Conservation (phyloP, 2,888 invertebrate species). For the Nezara viridula region DNA sequence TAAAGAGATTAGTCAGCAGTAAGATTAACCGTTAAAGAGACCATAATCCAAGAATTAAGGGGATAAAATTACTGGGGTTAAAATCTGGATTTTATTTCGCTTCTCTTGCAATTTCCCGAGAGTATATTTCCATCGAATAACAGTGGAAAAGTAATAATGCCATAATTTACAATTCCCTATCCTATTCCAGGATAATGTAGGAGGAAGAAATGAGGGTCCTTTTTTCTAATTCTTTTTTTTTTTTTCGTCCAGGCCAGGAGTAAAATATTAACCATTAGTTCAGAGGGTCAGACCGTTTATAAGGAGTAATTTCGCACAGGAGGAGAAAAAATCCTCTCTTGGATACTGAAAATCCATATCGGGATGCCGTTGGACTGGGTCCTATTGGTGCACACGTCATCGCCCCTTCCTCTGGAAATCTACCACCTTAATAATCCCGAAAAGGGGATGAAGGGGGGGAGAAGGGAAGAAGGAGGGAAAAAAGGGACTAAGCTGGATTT, state of each 20-base stretch:
- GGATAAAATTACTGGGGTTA: background rate
- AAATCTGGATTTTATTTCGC: slow-evolving; percentile 19
- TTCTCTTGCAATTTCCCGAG: background rate
- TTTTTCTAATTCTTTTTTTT: background rate
- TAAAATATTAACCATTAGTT: slow-evolving; percentile 44
- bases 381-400: slow-evolving; percentile 38
- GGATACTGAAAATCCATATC: slow-evolving; percentile 3
- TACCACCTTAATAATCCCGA: slow-evolving; percentile 24
- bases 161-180: slow-evolving; percentile 16
- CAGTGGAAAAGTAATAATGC: slow-evolving; percentile 38
- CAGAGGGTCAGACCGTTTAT: slow-evolving; percentile 31
- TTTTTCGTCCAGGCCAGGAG: background rate
- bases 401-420: background rate
- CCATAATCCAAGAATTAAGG: slow-evolving; percentile 5
- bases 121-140: slow-evolving; percentile 19
- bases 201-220: slow-evolving; percentile 24
- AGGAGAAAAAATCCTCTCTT: slow-evolving; percentile 1
- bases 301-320: slow-evolving; percentile 19
- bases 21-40: background rate
- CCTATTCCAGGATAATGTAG: slow-evolving; percentile 26
- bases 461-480: slow-evolving; percentile 22
- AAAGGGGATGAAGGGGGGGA: background rate
- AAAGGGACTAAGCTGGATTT: slow-evolving; percentile 47
- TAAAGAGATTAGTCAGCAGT: background rate
- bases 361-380: background rate